phyloP scores from a whole-genome alignment of 2,797 vertebrate species.

The Sitta carolinensis region DNA sequence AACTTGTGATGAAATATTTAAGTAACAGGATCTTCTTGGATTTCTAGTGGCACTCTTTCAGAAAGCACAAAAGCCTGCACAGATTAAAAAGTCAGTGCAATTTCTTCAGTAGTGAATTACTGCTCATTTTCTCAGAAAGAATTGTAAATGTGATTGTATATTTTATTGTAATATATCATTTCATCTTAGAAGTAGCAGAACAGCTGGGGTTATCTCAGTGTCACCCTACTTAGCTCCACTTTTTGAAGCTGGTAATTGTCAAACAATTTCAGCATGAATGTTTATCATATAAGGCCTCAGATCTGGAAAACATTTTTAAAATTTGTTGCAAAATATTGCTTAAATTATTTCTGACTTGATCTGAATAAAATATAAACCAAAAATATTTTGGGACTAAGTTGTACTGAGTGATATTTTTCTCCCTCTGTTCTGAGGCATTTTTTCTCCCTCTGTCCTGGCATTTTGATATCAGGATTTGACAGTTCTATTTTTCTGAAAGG shows the following conservation, averaged over 20 bases:
- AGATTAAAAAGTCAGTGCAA: constrained; percentile 1
- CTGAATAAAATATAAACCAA: not conserved
- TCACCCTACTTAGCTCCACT: not conserved
- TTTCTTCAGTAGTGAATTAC: constrained; percentile 24
- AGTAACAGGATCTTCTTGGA: constrained; percentile 37
- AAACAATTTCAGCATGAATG: not conserved
- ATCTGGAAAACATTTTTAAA: not conserved
- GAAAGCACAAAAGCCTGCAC: not conserved
- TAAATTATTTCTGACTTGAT: not conserved
- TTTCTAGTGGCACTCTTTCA: constrained; percentile 20
- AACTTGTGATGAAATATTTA: constrained; percentile 65
- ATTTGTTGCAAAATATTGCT: not conserved
- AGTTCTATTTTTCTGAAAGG: not conserved
- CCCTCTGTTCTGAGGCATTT: not conserved
- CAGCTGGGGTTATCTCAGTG: not conserved
- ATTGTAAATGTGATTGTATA: not conserved
- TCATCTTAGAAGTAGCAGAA: constrained; percentile 8
- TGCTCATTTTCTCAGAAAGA: constrained; percentile 33
- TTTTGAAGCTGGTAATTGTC: constrained; percentile 17
- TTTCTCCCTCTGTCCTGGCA: not conserved
- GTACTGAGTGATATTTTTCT: not conserved
- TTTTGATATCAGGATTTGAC: not conserved
- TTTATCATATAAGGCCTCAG: not conserved
- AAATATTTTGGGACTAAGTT: not conserved
- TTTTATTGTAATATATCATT: not conserved